phyloP scores from a whole-genome alignment of 2,113 vertebrate genomes.

The Arenaria interpres region DNA sequence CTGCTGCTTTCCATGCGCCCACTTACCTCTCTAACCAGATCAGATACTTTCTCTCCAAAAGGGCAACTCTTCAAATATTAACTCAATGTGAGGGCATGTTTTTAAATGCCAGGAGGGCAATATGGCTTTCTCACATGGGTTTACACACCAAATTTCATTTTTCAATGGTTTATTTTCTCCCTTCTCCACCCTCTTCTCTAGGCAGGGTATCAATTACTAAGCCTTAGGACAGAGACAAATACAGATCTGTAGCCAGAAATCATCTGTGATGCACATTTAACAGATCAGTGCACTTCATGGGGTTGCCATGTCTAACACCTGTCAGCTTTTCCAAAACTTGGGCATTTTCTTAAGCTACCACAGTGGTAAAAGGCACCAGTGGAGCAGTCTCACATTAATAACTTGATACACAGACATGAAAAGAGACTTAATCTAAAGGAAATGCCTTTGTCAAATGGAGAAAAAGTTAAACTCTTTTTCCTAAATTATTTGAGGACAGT shows the following conservation, averaged over 20 bases:
- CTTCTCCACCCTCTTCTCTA: background rate
- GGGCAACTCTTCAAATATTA: background rate
- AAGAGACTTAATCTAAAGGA: background rate
- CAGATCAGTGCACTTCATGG: background rate
- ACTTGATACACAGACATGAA: background rate
- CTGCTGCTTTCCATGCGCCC: background rate
- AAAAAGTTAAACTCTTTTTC: background rate
- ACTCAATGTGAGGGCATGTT: background rate
- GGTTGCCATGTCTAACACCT: background rate
- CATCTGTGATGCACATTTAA: fast-evolving
- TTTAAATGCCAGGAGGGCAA: background rate
- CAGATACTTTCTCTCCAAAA: background rate
- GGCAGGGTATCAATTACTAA: background rate
- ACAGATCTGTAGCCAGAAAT: background rate
- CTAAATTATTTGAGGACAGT: background rate
- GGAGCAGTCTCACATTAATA: background rate
- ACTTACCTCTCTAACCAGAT: background rate
- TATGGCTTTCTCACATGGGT: background rate
- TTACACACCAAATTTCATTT: background rate
- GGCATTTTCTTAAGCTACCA: background rate
- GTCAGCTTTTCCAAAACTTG: background rate
- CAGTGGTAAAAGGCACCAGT: background rate
- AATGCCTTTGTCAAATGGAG: background rate
- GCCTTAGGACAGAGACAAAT: background rate
- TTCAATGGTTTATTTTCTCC: background rate